Conservation (phyloP, 2,113 vertebrate species). For the Axis porcinus region DNA sequence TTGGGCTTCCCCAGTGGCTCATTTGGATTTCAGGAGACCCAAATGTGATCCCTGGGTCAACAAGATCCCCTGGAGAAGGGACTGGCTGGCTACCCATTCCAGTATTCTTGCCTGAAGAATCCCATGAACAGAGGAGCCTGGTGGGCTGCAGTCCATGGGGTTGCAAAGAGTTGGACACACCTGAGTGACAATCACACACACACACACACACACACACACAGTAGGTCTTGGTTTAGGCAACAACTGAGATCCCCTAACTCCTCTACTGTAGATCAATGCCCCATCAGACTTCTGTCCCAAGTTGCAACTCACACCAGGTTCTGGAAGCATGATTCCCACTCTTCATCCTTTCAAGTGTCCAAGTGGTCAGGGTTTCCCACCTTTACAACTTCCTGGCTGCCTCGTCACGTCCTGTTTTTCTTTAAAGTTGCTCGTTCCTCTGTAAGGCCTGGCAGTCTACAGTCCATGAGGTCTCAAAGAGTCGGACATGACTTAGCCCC, state of each 20-base stretch:
- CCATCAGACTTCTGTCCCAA: not conserved
- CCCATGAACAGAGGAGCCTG: not conserved
- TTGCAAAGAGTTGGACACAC: not conserved
- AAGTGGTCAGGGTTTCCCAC: not conserved
- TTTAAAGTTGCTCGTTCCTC: not conserved
- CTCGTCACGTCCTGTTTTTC: not conserved
- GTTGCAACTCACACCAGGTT: not conserved
- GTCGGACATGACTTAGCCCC: not conserved
- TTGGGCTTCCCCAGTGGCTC: not conserved
- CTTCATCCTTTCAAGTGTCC: not conserved
- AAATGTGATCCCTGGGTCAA: not conserved
- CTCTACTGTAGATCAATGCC: not conserved
- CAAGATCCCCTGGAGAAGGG: not conserved
- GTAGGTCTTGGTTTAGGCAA: not conserved
- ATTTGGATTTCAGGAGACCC: not conserved
- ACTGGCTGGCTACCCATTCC: not conserved
- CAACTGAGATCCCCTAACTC: not conserved
- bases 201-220: not conserved
- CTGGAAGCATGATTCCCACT: not conserved
- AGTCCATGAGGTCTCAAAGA: not conserved
- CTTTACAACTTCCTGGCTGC: not conserved
- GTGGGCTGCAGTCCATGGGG: not conserved
- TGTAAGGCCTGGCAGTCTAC: not conserved
- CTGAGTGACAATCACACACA: not conserved
- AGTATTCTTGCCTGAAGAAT: not conserved